phyloP scores from a whole-genome alignment of 37 sponge, comb jelly and placozoan genomes.

The Lycopodina hypogea region DNA sequence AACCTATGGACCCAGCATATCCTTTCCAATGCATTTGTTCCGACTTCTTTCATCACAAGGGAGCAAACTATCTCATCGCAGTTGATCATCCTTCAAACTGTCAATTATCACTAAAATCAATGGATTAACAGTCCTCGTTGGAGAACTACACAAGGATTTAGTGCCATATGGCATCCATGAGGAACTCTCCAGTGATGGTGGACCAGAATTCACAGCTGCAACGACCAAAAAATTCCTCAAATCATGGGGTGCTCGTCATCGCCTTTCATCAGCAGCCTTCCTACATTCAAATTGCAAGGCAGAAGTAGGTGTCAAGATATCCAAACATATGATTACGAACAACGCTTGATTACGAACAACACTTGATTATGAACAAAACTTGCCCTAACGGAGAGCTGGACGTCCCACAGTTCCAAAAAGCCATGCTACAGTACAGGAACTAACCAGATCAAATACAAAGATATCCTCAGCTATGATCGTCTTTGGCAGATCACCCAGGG shows the following conservation, averaged over 20 bases:
- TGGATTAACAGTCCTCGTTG: too few relatives aligned
- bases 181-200: conserved; percentile 48
- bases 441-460: conserved; percentile 28
- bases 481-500: too few relatives aligned
- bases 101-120: conserved; percentile 38
- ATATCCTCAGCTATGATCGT: conserved; percentile 34
- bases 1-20: conserved; percentile 10
- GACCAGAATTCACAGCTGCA: conserved; percentile 27
- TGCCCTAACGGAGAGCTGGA: conserved; percentile 17
- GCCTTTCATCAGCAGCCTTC: conserved; percentile 38
- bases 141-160: conserved; percentile 21
- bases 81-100: conserved; percentile 35
- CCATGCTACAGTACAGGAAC: conserved; percentile 37
- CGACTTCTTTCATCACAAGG: too few relatives aligned
- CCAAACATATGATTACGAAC: too few relatives aligned
- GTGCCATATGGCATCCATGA: conserved; percentile 51
- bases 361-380: conserved; percentile 29
- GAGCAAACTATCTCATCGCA: conserved; percentile 23
- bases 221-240: conserved; percentile 19
- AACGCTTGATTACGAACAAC: too few relatives aligned
- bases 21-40: conserved; percentile 26
- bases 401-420: conserved; percentile 19
- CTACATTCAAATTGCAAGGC: conserved; percentile 24
- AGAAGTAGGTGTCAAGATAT: conserved; percentile 22
- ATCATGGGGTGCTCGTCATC: conserved; percentile 20